Evolutionary conservation across 2,797 vertebrate genomes (phyloP), one percentile per base, ranked within the genome.

Genomic region (Sebastes ruberrimus): DNA sequence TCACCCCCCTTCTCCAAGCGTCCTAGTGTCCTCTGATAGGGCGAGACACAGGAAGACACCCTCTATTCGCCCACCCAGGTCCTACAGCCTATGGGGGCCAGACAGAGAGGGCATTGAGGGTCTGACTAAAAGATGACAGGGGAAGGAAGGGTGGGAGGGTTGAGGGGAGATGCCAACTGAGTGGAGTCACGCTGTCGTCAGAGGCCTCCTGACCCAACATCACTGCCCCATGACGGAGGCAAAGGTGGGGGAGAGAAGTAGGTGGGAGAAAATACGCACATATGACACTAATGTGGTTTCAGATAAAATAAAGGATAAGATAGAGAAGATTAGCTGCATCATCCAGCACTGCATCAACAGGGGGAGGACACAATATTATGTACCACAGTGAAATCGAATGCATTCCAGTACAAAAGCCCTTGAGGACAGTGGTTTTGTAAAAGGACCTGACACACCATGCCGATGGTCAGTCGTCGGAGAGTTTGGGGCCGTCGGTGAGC

Each of bases 71-170:
- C 88, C 83, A 84, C 88, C 74, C 82, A 83, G 69, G 67, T 82
- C 82, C 80, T 71, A 68, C 23, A 75, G 89, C 85, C 78, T 82
- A 80, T 76, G 88, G 80, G 80, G 79, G 73, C 72, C 78, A 90
- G 88, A 96, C 95, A 96, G 94, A 95, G 90, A 86, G 85, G 86
- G 87, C 88, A 95, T 95, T 96, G 94, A 96, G 88, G 91, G 86
- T 85, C 83, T 89, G 85, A 74, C 80, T 84, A 85, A 85, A 93
- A 71, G 87, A 81, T 76, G 89, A 89, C 71, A 70, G 79, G 68
- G 81, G 70, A 78, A 65, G 56, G 78, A 52, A 70, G 75, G 74
- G 62, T 49, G 80, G 82, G 68, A 72, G 77, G 53, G 38, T 68
- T 61, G 57, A 80, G 78, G 86, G 55, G 77, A 93, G 91, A 95